Evolutionary conservation across 1,140 invertebrate genomes (phyloP).

Genomic region (Agrilus planipennis): DNA sequence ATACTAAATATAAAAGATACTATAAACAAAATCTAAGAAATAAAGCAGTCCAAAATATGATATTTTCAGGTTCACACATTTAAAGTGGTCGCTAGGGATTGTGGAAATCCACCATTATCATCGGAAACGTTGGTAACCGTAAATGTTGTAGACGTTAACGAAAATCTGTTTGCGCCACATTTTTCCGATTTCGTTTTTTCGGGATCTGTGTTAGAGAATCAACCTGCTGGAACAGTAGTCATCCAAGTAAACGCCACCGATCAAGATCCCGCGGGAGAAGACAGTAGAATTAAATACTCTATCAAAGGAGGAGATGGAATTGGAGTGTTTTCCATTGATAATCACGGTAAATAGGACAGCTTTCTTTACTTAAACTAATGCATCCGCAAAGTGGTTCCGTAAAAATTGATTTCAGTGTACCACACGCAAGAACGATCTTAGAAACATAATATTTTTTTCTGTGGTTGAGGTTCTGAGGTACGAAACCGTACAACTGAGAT

Average conservation of each 20-base stretch:
- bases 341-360: conserved; percentile 69
- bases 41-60: no score
- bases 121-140: conserved; percentile 68
- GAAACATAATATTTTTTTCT: no score
- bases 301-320: conserved; percentile 82
- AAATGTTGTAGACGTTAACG: conserved; percentile 87
- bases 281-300: conserved; percentile 72
- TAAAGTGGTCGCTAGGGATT: conserved; percentile 69
- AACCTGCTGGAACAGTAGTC: conserved; percentile 58
- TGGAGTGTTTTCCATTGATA: conserved; percentile 82
- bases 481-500: no score
- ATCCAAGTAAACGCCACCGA: conserved; percentile 66
- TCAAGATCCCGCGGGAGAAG: conserved; percentile 60
- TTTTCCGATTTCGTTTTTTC: conserved; percentile 72
- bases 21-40: no score
- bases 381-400: no score
- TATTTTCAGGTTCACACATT: conserved; percentile 80
- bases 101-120: conserved; percentile 57
- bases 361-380: no score
- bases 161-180: conserved; percentile 71
- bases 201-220: conserved; percentile 62
- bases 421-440: no score
- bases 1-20: no score
- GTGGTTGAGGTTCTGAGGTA: no score
- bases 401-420: no score